Percentiles rank a stretch among this genome's conserved stretches.
Evolutionary conservation across 2,888 invertebrate genomes (phyloP).

Genomic region (Schizaphis graminum): DNA sequence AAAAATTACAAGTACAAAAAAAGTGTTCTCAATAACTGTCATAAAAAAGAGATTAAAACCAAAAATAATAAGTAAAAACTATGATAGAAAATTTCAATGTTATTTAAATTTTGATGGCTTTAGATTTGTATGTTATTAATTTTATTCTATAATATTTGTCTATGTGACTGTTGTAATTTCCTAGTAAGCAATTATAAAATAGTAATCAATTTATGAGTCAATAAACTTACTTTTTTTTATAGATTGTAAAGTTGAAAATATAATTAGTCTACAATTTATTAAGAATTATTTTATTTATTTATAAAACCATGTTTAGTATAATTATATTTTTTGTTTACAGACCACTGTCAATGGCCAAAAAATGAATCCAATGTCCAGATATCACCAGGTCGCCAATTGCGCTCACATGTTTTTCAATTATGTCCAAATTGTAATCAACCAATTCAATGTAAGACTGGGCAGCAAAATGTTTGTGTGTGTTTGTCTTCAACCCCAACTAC

Average conservation of each 20-base stretch:
- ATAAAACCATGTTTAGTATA: neutral
- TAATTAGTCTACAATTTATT: neutral
- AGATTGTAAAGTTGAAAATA: neutral
- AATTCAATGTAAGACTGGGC: slow-evolving; percentile 53
- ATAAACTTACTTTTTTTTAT: neutral
- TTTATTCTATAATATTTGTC: neutral
- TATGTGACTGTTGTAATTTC: neutral
- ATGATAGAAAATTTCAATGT: neutral
- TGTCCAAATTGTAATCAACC: slow-evolving; percentile 67
- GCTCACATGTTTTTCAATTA: slow-evolving; percentile 64
- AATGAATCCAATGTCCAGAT: slow-evolving; percentile 64
- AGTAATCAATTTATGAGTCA: neutral
- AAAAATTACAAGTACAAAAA: neutral
- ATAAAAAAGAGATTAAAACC: neutral
- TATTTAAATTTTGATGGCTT: neutral
- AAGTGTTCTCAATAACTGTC: neutral
- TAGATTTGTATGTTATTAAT: neutral
- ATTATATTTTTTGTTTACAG: slow-evolving; percentile 36
- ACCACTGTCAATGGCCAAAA: slow-evolving; percentile 66
- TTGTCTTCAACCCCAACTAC: slow-evolving; percentile 65
- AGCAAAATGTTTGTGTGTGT: slow-evolving; percentile 65
- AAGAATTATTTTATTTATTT: neutral
- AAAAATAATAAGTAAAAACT: neutral
- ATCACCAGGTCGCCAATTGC: slow-evolving; percentile 65
- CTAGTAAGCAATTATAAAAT: neutral